A percentile compares a stretch with the other conserved stretches of the same genome.
These are phyloP conservation scores for Syngnathoides biaculeatus DNA, from an alignment of 2,113 vertebrate genomes.

Conservation along the genomic window DNA sequence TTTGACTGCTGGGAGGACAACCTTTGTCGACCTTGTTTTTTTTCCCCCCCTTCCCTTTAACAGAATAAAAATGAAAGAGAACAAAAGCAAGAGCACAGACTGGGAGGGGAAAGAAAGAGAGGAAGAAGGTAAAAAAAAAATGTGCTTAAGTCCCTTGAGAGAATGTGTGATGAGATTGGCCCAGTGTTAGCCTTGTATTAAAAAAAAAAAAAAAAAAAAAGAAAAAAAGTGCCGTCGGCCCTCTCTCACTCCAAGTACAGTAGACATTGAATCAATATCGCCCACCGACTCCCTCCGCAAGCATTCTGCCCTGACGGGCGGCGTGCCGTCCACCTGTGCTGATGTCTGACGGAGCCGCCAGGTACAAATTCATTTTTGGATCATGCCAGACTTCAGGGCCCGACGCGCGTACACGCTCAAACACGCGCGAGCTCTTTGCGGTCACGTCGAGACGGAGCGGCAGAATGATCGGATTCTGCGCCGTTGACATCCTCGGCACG, in stretches of 20 bases:
- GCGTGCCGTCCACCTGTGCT: slow-evolving; percentile 56
- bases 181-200: slow-evolving; percentile 65
- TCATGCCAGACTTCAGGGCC: slow-evolving; percentile 47
- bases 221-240: slow-evolving; percentile 56
- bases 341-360: slow-evolving; percentile 64
- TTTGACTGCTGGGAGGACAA: slow-evolving; percentile 67
- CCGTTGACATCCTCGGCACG: slow-evolving; percentile 18
- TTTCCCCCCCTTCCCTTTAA: slow-evolving; percentile 60
- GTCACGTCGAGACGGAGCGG: slow-evolving; percentile 36
- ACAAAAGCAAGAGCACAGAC: slow-evolving; percentile 47
- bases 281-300: slow-evolving; percentile 47
- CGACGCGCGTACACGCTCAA: slow-evolving; percentile 40
- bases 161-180: slow-evolving; percentile 62
- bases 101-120: slow-evolving; percentile 39
- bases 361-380: slow-evolving; percentile 70
- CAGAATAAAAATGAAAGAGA: slow-evolving; percentile 69
- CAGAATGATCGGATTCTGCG: slow-evolving; percentile 29
- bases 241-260: slow-evolving; percentile 60
- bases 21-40: slow-evolving; percentile 68
- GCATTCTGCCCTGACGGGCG: slow-evolving; percentile 43
- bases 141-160: slow-evolving; percentile 50
- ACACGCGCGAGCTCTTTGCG: slow-evolving; percentile 56
- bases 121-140: slow-evolving; percentile 33
- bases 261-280: slow-evolving; percentile 71
- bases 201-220: slow-evolving; percentile 46